These are phyloP conservation scores for Cottoperca gobio DNA, from an alignment of 2,797 vertebrate species.

Conservation along the genomic window DNA sequence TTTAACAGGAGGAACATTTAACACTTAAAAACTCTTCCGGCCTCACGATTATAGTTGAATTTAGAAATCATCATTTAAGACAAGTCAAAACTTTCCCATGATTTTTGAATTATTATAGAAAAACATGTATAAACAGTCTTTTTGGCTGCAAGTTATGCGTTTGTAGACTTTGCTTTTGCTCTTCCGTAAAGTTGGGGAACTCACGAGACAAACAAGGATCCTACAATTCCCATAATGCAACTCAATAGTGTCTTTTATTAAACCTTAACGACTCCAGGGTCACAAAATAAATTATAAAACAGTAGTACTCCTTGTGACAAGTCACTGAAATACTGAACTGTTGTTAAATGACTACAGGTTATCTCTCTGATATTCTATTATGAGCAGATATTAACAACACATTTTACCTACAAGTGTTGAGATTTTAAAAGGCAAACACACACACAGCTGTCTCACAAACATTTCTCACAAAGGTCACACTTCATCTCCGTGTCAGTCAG, in stretches of 20 bases:
- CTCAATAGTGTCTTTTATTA: not conserved
- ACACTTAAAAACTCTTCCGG: not conserved
- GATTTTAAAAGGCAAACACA: slow-evolving; percentile 1
- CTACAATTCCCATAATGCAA: slow-evolving; percentile 2
- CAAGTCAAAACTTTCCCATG: not conserved
- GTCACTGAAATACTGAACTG: no score
- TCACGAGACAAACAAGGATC: not conserved
- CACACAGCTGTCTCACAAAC: not conserved
- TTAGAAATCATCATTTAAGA: not conserved
- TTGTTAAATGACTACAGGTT: not conserved
- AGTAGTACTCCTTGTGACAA: no score
- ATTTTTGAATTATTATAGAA: not conserved
- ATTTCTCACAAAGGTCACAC: slow-evolving; percentile 34
- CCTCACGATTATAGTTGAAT: not conserved
- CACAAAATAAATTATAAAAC: no score
- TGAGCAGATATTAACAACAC: not conserved
- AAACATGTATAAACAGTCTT: not conserved
- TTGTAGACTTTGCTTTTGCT: not conserved
- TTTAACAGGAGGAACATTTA: not conserved
- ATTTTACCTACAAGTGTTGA: not conserved
- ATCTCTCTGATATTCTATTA: not conserved
- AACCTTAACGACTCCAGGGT: no score
- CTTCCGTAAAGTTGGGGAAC: not conserved
- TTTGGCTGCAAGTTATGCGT: not conserved
- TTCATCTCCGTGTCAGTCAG: slow-evolving; percentile 56